phyloP scores from a whole-genome alignment of 2,888 invertebrate species.

The Pediacus dermestoides region DNA sequence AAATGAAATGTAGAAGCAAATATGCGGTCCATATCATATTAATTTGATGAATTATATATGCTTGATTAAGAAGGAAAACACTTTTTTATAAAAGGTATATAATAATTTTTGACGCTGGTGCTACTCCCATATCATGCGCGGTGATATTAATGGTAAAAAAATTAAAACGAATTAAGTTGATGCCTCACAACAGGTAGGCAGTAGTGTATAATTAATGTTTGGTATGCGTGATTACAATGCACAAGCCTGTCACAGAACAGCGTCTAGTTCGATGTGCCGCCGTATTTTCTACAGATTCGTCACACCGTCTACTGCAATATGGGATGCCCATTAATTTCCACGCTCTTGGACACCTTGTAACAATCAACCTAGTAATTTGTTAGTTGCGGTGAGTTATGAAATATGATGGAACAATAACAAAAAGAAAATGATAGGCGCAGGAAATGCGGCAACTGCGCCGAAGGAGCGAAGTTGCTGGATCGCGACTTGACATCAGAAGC shows the following conservation, averaged over 20 bases:
- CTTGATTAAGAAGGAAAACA: conserved; percentile 19
- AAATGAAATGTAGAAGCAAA: no score
- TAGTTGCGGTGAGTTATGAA: conserved; percentile 18
- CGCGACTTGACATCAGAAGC: no score
- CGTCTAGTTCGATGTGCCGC: not conserved
- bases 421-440: no score
- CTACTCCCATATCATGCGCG: no score
- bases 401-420: no score
- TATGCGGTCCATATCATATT: no score
- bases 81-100: no score
- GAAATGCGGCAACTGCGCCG: no score
- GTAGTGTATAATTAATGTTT: conserved; percentile 30
- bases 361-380: conserved; percentile 11
- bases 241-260: conserved; percentile 16
- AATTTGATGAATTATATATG: conserved; percentile 17
- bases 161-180: no score
- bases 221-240: conserved; percentile 32
- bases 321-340: conserved; percentile 18
- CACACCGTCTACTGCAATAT: conserved; percentile 27
- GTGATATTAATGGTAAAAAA: no score
- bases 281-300: conserved; percentile 24
- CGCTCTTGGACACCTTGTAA: conserved; percentile 6
- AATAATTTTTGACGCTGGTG: no score
- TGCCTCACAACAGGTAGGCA: conserved; percentile 24
- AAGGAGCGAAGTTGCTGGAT: no score